Evolutionary conservation across 1,140 invertebrate species (phyloP), one percentile per base, ranked within the genome.

Genomic region (Calephelis nemesis): DNA sequence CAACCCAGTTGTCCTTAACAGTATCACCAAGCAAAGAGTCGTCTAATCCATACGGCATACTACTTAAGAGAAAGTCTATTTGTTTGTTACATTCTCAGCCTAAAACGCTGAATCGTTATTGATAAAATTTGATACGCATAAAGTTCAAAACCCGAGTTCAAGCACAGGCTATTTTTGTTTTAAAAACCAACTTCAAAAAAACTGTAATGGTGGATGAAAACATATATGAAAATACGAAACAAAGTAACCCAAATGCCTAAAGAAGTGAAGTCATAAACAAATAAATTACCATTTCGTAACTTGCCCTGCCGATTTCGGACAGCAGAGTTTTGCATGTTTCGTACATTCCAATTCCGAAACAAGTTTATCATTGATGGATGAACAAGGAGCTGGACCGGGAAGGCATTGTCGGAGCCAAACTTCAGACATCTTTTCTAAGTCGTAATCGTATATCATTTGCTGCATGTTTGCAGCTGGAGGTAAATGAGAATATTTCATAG

Each of bases 381-480:
- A 82, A 72, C 88, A 91, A 8, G 86, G 79, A 0, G 85, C 80
- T 7, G 82, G 76, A 7, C 88, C 88, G 54, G 88, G 87, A 8
- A 90, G 69, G 65, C 88, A 91, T 48, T 91, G 88, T 6, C 69
- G 74, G 7, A 91, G 78, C 88, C 88, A 91, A 6, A 76, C 74
- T 64, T 71, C 64, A 13, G 87, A 75, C 67, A 91, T 85, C 50
- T 81, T 81, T 70, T 88, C 75, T 66, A 91, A 78, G 74, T 91
- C 88, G 47, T 75, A 75, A 74, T 90, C 85, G 58, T 91, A 91
- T 54, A 77, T 82, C 4, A 91, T 67, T 79, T 90, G 85, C 63
- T 85, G 79, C 84, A 91, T 90, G 62, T 91, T 87, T n/a, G 83
- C 79, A 40, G 87, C 88, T 54, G 76, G 71, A 47, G 87, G 87